phyloP scores from a whole-genome alignment of 2,888 invertebrate species.

The Iselma pallidipennis region DNA sequence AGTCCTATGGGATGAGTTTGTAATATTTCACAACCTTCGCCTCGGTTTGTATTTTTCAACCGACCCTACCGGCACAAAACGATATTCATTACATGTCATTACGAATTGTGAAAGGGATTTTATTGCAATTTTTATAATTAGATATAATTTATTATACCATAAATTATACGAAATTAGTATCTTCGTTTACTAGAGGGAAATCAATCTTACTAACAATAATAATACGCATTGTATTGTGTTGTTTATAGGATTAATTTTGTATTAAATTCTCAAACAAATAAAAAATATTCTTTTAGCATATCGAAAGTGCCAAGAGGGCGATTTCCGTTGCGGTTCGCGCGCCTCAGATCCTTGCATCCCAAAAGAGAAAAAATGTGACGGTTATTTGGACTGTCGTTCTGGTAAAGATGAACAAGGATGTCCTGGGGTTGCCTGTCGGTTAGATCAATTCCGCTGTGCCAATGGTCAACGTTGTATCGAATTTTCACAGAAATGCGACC shows the following conservation, averaged over 20 bases:
- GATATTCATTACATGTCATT: neutral
- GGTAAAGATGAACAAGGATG: conserved; percentile 82
- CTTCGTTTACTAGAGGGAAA: neutral
- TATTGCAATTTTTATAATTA: conserved; percentile 1
- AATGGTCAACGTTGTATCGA: conserved; percentile 82
- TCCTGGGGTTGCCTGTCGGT: conserved; percentile 68
- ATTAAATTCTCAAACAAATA: neutral
- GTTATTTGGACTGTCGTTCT: conserved; percentile 84
- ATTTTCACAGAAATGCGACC: conserved; percentile 77
- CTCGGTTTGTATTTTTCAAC: neutral
- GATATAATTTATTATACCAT: neutral
- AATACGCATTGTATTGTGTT: neutral
- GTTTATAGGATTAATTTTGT: no score
- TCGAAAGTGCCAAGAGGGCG: conserved; percentile 82
- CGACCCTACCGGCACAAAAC: neutral
- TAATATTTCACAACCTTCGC: neutral
- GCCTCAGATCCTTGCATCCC: conserved; percentile 82
- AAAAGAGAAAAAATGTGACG: conserved; percentile 88
- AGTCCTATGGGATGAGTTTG: neutral
- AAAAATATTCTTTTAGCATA: conserved; percentile 66
- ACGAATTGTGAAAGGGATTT: neutral
- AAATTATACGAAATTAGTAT: neutral
- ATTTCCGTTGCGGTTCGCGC: conserved; percentile 80
- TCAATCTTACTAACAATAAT: neutral
- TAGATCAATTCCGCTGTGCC: conserved; percentile 86